These are phyloP conservation scores for Aplocera efformata DNA, from an alignment of 2,888 invertebrate genomes.

Conservation along the genomic window DNA sequence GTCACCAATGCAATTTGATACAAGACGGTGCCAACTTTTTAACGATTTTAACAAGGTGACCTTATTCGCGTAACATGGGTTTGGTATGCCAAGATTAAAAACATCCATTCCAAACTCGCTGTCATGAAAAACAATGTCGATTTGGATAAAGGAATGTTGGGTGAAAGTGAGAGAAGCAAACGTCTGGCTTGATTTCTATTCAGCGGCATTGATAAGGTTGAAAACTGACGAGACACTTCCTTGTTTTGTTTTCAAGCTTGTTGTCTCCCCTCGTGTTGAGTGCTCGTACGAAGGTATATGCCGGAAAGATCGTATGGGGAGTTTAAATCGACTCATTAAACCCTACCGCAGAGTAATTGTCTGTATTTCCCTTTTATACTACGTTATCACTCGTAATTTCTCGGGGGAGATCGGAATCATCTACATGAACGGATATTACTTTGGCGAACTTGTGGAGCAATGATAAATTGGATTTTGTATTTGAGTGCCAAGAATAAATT, in stretches of 20 bases:
- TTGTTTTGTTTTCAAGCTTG: conserved; percentile 59
- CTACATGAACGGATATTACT: conserved; percentile 15
- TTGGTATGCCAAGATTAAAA: conserved; percentile 20
- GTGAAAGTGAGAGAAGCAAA: conserved; percentile 21
- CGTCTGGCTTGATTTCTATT: conserved; percentile 29
- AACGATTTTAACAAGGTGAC: conserved; percentile 30
- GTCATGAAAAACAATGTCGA: not conserved
- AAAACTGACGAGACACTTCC: conserved; percentile 63
- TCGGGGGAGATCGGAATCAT: conserved; percentile 32
- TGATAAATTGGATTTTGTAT: conserved; percentile 12
- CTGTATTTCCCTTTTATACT: conserved; percentile 43
- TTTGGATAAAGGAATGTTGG: conserved; percentile 1
- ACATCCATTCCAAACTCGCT: not conserved
- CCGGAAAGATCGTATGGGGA: conserved; percentile 54
- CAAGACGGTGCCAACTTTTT: conserved; percentile 32
- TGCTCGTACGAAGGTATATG: conserved; percentile 54
- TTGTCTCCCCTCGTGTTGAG: conserved; percentile 61
- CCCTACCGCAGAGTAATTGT: conserved; percentile 55
- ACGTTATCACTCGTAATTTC: conserved; percentile 48
- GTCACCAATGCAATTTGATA: conserved; percentile 41
- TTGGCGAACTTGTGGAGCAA: conserved; percentile 11
- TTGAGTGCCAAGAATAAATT: not conserved
- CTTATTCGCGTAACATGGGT: conserved; percentile 14
- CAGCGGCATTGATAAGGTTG: conserved; percentile 42
- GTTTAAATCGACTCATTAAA: conserved; percentile 62